phyloP scores from a whole-genome alignment of 2,113 vertebrate species.

The Meleagris gallopavo region DNA sequence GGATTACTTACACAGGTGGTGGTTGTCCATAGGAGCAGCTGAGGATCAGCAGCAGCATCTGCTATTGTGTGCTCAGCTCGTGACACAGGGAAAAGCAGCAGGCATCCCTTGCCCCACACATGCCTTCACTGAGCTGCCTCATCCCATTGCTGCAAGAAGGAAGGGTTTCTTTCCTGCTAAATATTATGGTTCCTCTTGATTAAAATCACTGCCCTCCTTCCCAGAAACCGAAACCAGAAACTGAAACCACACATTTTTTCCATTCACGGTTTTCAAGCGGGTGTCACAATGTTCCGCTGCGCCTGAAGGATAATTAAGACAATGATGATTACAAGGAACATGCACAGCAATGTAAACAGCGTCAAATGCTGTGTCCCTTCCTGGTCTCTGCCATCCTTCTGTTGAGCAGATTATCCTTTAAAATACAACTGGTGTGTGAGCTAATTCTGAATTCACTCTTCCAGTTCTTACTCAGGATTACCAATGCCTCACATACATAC shows the following conservation, averaged over 20 bases:
- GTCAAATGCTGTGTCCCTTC: conserved; percentile 15
- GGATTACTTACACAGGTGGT: background rate
- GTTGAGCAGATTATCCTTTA: conserved; percentile 52
- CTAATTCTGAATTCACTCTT: conserved; percentile 8
- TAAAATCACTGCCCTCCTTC: conserved; percentile 42
- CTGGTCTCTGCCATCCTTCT: conserved; percentile 32
- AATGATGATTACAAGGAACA: background rate
- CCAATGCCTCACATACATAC: background rate
- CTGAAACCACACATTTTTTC: conserved; percentile 31
- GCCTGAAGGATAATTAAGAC: conserved; percentile 1
- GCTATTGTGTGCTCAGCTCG: background rate
- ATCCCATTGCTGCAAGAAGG: background rate
- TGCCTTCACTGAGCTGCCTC: background rate
- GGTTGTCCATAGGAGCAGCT: background rate
- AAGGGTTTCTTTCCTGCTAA: background rate
- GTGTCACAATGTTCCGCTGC: conserved; percentile 8
- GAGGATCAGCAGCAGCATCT: background rate
- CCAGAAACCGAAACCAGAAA: conserved; percentile 39
- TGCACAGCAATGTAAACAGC: background rate
- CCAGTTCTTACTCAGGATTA: background rate
- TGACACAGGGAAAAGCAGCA: background rate
- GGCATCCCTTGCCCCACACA: background rate
- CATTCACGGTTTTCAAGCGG: conserved; percentile 19
- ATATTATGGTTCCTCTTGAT: conserved; percentile 36
- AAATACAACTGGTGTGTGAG: background rate